Percentiles rank a stretch among this genome's conserved stretches.
phyloP scores from a whole-genome alignment of 2,888 invertebrate species.

The Bibio marci region DNA sequence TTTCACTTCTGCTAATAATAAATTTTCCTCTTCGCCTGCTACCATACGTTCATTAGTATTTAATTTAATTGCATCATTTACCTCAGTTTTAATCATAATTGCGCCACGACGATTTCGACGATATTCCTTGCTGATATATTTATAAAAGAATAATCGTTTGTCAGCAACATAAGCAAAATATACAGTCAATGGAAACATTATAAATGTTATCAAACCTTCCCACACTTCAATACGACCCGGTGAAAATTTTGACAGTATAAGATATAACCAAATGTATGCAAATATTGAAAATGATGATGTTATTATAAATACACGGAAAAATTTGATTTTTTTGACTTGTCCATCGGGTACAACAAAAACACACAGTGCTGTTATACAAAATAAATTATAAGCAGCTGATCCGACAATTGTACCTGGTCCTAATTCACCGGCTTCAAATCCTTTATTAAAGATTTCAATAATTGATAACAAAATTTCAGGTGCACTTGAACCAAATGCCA shows the following conservation, averaged over 20 bases:
- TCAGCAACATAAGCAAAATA: constrained; percentile 94
- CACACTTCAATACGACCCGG: constrained; percentile 83
- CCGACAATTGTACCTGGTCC: constrained; percentile 99
- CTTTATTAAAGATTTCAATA: constrained; percentile 92
- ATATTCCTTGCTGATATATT: constrained; percentile 77
- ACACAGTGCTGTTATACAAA: constrained; percentile 94
- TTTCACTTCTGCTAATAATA: constrained; percentile 29
- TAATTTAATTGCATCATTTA: constrained; percentile 38
- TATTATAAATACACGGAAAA: constrained; percentile 91
- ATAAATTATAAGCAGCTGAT: constrained; percentile 95
- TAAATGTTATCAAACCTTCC: constrained; percentile 90
- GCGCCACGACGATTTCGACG: constrained; percentile 69
- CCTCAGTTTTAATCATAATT: constrained; percentile 76
- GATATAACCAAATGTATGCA: constrained; percentile 96
- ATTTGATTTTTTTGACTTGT: constrained; percentile 86
- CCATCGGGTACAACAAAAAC: constrained; percentile 79
- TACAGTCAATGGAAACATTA: constrained; percentile 94
- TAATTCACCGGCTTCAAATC: constrained; percentile 89
- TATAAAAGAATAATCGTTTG: constrained; percentile 65
- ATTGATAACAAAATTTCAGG: constrained; percentile 96
- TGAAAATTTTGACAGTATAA: constrained; percentile 78
- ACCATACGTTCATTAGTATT: constrained; percentile 35
- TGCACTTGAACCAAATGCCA: constrained; percentile 97
- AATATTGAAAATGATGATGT: constrained; percentile 97
- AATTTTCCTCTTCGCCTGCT: constrained; percentile 32